Evolutionary conservation across 1,140 invertebrate species (phyloP).

Genomic region (Sycobia sp.): DNA sequence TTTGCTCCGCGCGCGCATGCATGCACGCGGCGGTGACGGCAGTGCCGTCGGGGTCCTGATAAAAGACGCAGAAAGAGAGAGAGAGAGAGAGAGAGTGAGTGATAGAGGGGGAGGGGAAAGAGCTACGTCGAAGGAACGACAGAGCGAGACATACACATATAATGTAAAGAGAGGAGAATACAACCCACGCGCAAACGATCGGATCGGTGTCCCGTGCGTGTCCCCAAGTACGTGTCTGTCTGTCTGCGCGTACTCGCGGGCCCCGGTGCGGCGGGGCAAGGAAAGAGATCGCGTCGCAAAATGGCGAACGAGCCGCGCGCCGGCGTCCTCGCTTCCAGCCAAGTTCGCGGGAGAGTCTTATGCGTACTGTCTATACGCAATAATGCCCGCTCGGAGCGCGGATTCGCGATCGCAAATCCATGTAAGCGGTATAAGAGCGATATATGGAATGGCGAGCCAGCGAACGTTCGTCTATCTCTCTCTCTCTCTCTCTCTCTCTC

Average conservation of each 20-base stretch:
- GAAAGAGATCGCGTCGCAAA: conserved; percentile 38
- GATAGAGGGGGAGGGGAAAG: conserved; percentile 1
- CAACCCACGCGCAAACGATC: conserved; percentile 19
- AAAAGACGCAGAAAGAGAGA: conserved; percentile 16
- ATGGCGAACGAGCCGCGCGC: conserved; percentile 45
- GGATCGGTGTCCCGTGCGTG: conserved; percentile 6
- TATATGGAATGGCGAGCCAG: too few species aligned
- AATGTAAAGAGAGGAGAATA: not conserved
- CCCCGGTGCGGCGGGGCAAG: too few species aligned
- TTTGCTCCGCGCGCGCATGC: conserved; percentile 31
- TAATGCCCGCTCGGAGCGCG: too few species aligned
- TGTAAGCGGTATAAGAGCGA: too few species aligned
- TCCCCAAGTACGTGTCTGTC: not conserved
- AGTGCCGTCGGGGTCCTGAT: conserved; percentile 25
- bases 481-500: too few species aligned
- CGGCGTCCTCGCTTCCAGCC: too few species aligned
- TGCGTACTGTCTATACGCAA: too few species aligned
- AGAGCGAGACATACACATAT: not conserved
- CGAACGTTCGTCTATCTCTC: too few species aligned
- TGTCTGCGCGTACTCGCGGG: not conserved
- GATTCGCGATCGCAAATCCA: too few species aligned
- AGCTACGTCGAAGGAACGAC: not conserved
- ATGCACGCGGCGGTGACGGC: too few species aligned
- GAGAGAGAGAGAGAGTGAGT: conserved; percentile 9
- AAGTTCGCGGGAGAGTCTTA: too few species aligned